Conservation (phyloP, 1,140 invertebrate genomes). For the Bombus affinis region DNA sequence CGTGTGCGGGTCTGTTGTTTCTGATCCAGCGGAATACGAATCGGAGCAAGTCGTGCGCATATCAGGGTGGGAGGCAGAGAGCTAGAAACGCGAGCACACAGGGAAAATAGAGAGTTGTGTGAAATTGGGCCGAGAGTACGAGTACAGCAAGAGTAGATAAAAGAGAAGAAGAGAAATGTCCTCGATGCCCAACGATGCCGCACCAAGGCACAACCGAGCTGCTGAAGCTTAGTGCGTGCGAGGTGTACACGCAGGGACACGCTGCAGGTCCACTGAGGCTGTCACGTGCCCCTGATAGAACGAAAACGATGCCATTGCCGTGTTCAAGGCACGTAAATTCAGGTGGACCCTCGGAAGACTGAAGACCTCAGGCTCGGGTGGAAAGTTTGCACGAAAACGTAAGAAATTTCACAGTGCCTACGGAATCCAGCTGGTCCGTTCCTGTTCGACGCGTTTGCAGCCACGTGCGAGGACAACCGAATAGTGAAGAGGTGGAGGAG, state of each 20-base stretch:
- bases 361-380: neutral
- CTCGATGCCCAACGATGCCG: conserved; percentile 69
- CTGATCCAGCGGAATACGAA: neutral
- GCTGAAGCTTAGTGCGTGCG: conserved; percentile 54
- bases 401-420: conserved; percentile 11
- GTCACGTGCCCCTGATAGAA: conserved; percentile 73
- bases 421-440: conserved; percentile 8
- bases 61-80: neutral
- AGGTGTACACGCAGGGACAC: conserved; percentile 49
- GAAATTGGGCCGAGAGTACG: neutral
- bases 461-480: conserved; percentile 67
- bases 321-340: conserved; percentile 52
- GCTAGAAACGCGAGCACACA: no score
- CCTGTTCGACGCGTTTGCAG: conserved; percentile 54
- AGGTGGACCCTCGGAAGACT: conserved; percentile 48
- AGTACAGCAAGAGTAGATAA: conserved; percentile 7
- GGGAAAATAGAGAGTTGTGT: neutral
- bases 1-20: neutral
- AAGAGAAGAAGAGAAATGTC: conserved; percentile 61
- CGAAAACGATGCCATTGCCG: conserved; percentile 59
- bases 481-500: conserved; percentile 50
- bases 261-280: conserved; percentile 56
- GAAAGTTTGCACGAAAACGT: neutral
- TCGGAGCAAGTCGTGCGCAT: neutral
- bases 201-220: conserved; percentile 39